Evolutionary conservation across 1,140 invertebrate genomes (phyloP).

Genomic region (Bombyx mori): ASM3026992v2 NC_085129.1:8837501-8838000

Average conservation of each 20-base stretch:
- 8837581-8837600: slow-evolving; percentile 48
- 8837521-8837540: slow-evolving; percentile 54
- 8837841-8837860: slow-evolving; percentile 56
- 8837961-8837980: slow-evolving; percentile 52
- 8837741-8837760: slow-evolving; percentile 57
- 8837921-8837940: slow-evolving; percentile 52
- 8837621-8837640: slow-evolving; percentile 52
- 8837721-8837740: slow-evolving; percentile 56
- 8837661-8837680: slow-evolving; percentile 58
- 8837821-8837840: slow-evolving; percentile 36
- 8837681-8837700: slow-evolving; percentile 68
- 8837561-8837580: slow-evolving; percentile 62
- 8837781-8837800: slow-evolving; percentile 55
- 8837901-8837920: slow-evolving; percentile 34
- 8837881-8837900: slow-evolving; percentile 55
- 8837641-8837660: slow-evolving; percentile 49
- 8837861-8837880: slow-evolving; percentile 55
- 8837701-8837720: slow-evolving; percentile 69
- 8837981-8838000: slow-evolving; percentile 69
- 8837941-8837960: slow-evolving; percentile 63
- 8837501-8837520: slow-evolving; percentile 68
- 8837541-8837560: slow-evolving; percentile 49
- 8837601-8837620: slow-evolving; percentile 60
- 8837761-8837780: slow-evolving; percentile 48
- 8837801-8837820: slow-evolving; percentile 41